Conservation (phyloP, 2,888 invertebrate species). For the Parnassius glacialis region DNA sequence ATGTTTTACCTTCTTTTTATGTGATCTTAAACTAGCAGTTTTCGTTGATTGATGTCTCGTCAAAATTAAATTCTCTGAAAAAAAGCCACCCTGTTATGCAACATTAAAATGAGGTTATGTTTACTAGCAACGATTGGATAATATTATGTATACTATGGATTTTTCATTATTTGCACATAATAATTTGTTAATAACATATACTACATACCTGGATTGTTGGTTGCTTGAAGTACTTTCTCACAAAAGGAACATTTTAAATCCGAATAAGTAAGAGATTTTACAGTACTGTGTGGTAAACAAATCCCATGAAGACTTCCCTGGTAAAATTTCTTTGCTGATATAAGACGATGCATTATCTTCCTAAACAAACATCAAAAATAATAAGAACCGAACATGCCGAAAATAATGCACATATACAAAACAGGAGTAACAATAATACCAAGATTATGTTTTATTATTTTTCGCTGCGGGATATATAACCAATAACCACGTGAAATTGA, state of each 20-base stretch:
- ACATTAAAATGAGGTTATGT: constrained; percentile 49
- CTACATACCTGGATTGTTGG: constrained; percentile 55
- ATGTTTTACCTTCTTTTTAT: constrained; percentile 69
- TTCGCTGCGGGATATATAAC: too few species aligned
- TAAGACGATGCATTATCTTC: constrained; percentile 68
- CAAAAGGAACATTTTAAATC: constrained; percentile 74
- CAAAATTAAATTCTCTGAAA: constrained; percentile 58
- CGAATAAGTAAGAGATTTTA: constrained; percentile 42
- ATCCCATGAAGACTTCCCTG: constrained; percentile 60
- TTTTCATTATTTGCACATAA: background rate
- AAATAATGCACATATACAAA: constrained; percentile 32
- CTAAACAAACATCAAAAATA: constrained; percentile 42
- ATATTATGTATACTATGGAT: background rate
- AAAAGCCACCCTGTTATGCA: constrained; percentile 61
- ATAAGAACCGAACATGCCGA: constrained; percentile 50
- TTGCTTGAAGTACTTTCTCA: constrained; percentile 59
- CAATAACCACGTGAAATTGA: constrained; percentile 60
- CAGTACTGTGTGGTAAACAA: constrained; percentile 45
- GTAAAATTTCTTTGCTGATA: constrained; percentile 65
- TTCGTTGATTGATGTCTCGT: constrained; percentile 68
- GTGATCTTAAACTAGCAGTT: constrained; percentile 59
- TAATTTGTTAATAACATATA: constrained; percentile 1
- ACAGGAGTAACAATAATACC: too few species aligned
- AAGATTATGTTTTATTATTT: too few species aligned
- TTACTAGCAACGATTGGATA: constrained; percentile 24